Conservation (phyloP, 2,888 invertebrate genomes). For the Nomada ferruginata region DNA sequence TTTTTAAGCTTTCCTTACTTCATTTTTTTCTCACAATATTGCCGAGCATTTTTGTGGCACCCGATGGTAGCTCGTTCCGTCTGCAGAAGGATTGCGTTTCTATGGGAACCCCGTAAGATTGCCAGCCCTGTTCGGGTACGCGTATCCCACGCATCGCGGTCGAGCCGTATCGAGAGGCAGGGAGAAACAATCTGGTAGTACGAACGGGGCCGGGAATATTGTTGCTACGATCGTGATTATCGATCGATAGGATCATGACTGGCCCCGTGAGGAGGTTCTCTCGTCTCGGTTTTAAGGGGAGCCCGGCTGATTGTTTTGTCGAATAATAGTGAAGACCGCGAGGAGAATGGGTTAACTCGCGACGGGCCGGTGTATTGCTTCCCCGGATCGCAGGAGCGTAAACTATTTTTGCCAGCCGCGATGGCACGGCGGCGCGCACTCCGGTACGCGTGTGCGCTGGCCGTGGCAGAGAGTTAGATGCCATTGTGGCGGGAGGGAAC, state of each 20-base stretch:
- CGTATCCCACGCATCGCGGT: background rate
- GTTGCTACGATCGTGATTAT: conserved; percentile 64
- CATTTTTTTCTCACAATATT: background rate
- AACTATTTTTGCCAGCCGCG: conserved; percentile 48
- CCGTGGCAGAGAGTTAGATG: conserved; percentile 49
- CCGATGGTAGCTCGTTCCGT: background rate
- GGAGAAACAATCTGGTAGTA: conserved; percentile 52
- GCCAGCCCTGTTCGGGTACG: background rate
- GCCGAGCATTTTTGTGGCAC: too few relatives aligned
- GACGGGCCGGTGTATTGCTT: conserved; percentile 5
- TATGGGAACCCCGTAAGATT: background rate
- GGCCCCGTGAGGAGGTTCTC: conserved; percentile 14
- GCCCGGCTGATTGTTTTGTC: conserved; percentile 53
- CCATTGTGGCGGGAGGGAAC: conserved; percentile 53
- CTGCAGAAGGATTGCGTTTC: conserved; percentile 44
- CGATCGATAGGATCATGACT: conserved; percentile 62
- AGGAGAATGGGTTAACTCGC: conserved; percentile 56
- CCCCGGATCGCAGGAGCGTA: conserved; percentile 31
- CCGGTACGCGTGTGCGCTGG: background rate
- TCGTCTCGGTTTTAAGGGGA: conserved; percentile 31
- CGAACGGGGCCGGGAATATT: conserved; percentile 47
- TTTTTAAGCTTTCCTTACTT: background rate
- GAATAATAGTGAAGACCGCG: conserved; percentile 54
- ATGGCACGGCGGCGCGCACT: conserved; percentile 17
- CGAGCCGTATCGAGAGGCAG: background rate